These are phyloP conservation scores for Macropodus opercularis DNA, from an alignment of 2,797 vertebrate genomes.

Conservation along the genomic window DNA sequence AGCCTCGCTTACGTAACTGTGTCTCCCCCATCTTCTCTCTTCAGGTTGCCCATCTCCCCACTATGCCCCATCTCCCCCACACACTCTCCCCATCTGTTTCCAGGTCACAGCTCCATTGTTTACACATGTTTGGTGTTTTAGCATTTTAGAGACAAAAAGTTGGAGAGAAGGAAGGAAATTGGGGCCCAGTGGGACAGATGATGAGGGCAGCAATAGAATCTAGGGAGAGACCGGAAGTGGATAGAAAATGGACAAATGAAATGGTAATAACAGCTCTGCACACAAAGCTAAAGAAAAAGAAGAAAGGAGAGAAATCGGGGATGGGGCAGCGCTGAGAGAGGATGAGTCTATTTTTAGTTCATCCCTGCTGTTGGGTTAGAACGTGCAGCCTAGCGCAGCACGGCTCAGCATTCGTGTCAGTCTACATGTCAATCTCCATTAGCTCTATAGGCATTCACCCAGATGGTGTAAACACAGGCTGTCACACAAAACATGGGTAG, in stretches of 20 bases:
- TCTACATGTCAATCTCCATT: conserved; percentile 67
- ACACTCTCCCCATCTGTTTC: conserved; percentile 15
- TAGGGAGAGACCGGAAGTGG: conserved; percentile 8
- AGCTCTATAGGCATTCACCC: conserved; percentile 12
- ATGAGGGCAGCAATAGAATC: conserved; percentile 9
- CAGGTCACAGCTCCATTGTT: conserved; percentile 49
- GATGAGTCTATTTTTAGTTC: conserved; percentile 78
- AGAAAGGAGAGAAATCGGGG: conserved; percentile 29
- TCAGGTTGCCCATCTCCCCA: conserved; percentile 34
- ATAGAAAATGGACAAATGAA: conserved; percentile 15
- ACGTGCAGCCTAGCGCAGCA: conserved; percentile 58
- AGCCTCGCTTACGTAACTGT: conserved; percentile 77
- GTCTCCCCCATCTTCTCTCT: conserved; percentile 8
- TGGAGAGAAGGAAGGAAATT: background rate
- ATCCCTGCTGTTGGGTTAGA: conserved; percentile 74
- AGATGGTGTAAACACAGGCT: conserved; percentile 27
- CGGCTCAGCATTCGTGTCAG: conserved; percentile 75
- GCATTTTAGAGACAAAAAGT: conserved; percentile 16
- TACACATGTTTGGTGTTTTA: conserved; percentile 24
- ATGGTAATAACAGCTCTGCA: conserved; percentile 37
- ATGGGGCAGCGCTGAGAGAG: conserved; percentile 35
- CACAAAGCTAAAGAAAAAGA: conserved; percentile 40
- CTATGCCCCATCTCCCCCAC: conserved; percentile 2
- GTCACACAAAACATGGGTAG: conserved; percentile 18
- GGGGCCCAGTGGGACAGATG: background rate